These are phyloP conservation scores for Drosophila longiperda DNA, from an alignment of 2,888 invertebrate genomes.

Conservation along the genomic window DNA sequence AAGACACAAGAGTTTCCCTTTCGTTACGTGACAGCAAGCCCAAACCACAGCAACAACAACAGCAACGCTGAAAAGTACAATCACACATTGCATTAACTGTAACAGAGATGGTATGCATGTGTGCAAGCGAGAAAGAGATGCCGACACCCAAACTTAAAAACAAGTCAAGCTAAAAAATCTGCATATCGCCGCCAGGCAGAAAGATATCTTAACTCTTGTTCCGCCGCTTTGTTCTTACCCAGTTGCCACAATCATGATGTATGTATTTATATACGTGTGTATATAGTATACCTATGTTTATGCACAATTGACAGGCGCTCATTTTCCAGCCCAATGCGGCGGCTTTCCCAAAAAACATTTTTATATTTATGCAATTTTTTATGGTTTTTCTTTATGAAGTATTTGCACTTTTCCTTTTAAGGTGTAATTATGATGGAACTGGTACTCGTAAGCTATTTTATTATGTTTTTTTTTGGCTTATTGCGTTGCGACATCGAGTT, in stretches of 20 bases:
- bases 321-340: conserved; percentile 70
- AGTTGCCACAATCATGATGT: conserved; percentile 55
- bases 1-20: conserved; percentile 68
- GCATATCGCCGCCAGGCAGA: conserved; percentile 61
- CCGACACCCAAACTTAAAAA: conserved; percentile 34
- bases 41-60: conserved; percentile 26
- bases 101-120: conserved; percentile 3
- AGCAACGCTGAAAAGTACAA: conserved; percentile 31
- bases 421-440: conserved; percentile 69
- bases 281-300: conserved; percentile 9
- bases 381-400: conserved; percentile 24
- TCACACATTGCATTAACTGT: conserved; percentile 52
- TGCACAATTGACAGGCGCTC: conserved; percentile 67
- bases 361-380: conserved; percentile 49
- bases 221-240: conserved; percentile 66
- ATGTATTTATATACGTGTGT: not conserved
- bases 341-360: conserved; percentile 59
- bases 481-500: conserved; percentile 66
- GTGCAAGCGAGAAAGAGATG: conserved; percentile 8
- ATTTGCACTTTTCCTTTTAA: conserved; percentile 61
- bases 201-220: conserved; percentile 57
- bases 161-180: conserved; percentile 52
- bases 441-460: conserved; percentile 47
- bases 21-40: conserved; percentile 78
- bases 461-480: conserved; percentile 22